Percentiles rank a stretch among this genome's conserved stretches.
Conservation (phyloP, 2,113 vertebrate genomes). For the Phodopus roborovskii region DNA sequence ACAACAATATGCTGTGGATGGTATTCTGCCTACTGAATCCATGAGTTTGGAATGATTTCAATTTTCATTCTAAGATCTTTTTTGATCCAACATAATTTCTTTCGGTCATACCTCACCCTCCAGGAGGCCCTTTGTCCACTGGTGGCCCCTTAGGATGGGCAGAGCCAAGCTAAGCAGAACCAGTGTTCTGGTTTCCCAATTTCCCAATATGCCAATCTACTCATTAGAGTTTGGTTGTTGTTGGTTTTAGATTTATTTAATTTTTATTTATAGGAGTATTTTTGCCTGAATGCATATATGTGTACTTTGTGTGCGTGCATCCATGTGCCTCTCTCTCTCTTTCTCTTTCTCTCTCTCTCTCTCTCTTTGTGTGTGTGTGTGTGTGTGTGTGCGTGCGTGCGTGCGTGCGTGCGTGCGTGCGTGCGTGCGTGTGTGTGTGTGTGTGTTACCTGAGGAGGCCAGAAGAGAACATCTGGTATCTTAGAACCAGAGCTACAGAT, state of each 20-base stretch:
- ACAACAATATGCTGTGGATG: neutral
- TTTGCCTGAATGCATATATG: neutral
- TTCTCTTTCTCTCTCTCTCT: no score
- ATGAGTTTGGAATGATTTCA: neutral
- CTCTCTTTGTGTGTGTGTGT: no score
- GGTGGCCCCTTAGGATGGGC: neutral
- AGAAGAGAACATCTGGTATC: neutral
- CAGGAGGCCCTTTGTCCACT: neutral
- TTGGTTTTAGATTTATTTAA: neutral
- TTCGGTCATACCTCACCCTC: neutral
- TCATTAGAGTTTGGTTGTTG: neutral
- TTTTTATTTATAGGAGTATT: neutral
- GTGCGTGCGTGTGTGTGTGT: neutral
- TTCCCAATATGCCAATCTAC: neutral
- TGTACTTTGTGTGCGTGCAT: neutral
- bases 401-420: neutral
- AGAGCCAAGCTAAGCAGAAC: neutral
- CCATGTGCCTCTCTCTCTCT: no score
- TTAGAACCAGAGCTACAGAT: neutral
- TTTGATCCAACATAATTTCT: slow-evolving; percentile 5
- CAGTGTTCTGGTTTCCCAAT: neutral
- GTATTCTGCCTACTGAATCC: neutral
- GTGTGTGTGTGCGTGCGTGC: neutral
- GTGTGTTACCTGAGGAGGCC: neutral
- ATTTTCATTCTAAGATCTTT: neutral